phyloP scores from a whole-genome alignment of 1,140 invertebrate species.

The Pararge aegeria region DNA sequence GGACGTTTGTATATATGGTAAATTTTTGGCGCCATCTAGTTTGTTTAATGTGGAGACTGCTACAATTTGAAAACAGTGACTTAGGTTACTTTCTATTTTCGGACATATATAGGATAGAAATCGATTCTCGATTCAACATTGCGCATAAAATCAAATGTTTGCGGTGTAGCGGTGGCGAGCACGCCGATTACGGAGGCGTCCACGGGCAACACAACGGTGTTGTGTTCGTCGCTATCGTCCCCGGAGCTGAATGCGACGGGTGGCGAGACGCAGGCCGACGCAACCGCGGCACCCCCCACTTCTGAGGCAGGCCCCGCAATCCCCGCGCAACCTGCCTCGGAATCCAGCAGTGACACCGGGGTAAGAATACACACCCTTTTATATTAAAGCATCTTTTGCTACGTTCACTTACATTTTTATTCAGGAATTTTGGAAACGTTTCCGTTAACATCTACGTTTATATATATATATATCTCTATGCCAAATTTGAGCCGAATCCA shows the following conservation, averaged over 20 bases:
- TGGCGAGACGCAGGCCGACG: constrained; percentile 13
- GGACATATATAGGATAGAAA: too few relatives aligned
- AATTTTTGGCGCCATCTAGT: too few relatives aligned
- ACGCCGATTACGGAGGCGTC: constrained; percentile 42
- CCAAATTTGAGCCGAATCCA: not conserved
- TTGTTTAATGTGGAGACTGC: too few relatives aligned
- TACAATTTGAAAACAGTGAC: too few relatives aligned
- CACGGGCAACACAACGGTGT: constrained; percentile 23
- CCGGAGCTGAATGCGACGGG: constrained; percentile 44
- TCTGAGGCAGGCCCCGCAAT: constrained; percentile 1
- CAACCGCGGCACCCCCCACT: constrained; percentile 8
- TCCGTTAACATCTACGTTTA: too few relatives aligned
- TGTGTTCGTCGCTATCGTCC: constrained; percentile 57
- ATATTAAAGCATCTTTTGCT: too few relatives aligned
- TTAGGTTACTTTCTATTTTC: too few relatives aligned
- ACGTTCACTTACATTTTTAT: not conserved
- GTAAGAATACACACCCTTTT: constrained; percentile 43
- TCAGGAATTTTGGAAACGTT: too few relatives aligned
- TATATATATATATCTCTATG: not conserved
- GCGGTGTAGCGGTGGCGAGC: constrained; percentile 56
- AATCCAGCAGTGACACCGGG: constrained; percentile 66
- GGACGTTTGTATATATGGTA: too few relatives aligned
- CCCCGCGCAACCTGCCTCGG: constrained; percentile 41
- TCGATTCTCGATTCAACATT: too few relatives aligned
- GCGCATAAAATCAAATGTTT: too few relatives aligned